These are phyloP conservation scores for Percopsis omiscomaycus DNA, from an alignment of 2,797 vertebrate genomes.

Conservation along the genomic window DNA sequence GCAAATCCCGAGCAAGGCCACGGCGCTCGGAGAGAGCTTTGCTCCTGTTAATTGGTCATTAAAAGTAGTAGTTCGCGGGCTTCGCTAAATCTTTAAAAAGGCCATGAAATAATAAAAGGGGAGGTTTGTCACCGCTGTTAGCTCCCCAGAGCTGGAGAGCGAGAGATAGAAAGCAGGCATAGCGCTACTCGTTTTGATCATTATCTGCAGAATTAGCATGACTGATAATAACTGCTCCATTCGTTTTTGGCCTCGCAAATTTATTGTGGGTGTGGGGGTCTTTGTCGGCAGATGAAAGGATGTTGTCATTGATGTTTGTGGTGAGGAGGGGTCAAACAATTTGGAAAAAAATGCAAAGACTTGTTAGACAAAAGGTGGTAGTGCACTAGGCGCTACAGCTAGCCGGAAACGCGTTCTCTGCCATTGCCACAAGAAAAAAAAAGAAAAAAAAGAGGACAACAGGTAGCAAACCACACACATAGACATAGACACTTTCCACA, in stretches of 20 bases:
- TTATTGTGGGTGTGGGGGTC: slow-evolving; percentile 61
- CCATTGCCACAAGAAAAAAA: slow-evolving; percentile 12
- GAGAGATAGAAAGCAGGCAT: slow-evolving; percentile 43
- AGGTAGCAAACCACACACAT: slow-evolving; percentile 61
- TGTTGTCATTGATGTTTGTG: slow-evolving; percentile 64
- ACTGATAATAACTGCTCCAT: slow-evolving; percentile 77
- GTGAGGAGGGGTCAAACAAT: slow-evolving; percentile 53
- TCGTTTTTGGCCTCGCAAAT: slow-evolving; percentile 74
- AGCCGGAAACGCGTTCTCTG: not conserved
- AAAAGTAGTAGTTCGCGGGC: slow-evolving; percentile 80
- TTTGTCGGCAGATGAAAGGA: slow-evolving; percentile 66
- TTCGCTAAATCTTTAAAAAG: slow-evolving; percentile 84
- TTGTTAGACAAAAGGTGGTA: slow-evolving; percentile 65
- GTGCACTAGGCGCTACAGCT: slow-evolving; percentile 16
- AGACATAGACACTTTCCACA: slow-evolving; percentile 14
- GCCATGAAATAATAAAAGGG: slow-evolving; percentile 79
- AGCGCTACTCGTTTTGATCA: slow-evolving; percentile 75
- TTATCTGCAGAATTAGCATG: slow-evolving; percentile 77
- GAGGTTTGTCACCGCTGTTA: slow-evolving; percentile 70
- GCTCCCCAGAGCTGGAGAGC: slow-evolving; percentile 63
- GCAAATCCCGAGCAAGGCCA: slow-evolving; percentile 72
- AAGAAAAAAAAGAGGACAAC: slow-evolving; percentile 57
- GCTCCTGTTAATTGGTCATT: slow-evolving; percentile 85
- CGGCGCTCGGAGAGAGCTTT: slow-evolving; percentile 67
- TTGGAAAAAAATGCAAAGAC: slow-evolving; percentile 65